Percentiles rank a stretch among this genome's conserved stretches.
These are phyloP conservation scores for Oceanodroma leucorhoa DNA, from an alignment of 2,797 vertebrate genomes.

Conservation along the genomic window DNA sequence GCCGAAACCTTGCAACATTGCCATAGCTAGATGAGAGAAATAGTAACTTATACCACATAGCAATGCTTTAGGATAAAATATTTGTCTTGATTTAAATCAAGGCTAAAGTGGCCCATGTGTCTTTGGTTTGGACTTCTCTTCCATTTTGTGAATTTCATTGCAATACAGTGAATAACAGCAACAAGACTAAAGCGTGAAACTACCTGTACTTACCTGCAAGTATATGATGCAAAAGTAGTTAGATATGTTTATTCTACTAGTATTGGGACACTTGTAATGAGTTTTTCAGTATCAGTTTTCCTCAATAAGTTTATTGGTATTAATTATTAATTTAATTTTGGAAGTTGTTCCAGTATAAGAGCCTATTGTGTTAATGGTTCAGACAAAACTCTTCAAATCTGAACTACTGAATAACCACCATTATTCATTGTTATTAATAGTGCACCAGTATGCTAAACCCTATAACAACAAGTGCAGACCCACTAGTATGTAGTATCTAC, in stretches of 20 bases:
- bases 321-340: not conserved
- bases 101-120: fast-evolving
- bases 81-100: not conserved
- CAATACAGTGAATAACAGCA: not conserved
- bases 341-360: not conserved
- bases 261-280: not conserved
- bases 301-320: not conserved
- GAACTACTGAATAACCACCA: not conserved
- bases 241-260: not conserved
- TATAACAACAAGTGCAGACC: not conserved
- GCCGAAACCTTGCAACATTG: not conserved
- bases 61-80: not conserved
- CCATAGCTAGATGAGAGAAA: not conserved
- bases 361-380: not conserved
- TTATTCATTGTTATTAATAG: not conserved
- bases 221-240: not conserved
- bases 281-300: not conserved
- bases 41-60: not conserved
- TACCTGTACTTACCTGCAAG: not conserved
- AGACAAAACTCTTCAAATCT: not conserved
- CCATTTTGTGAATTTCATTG: not conserved
- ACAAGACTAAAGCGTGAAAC: not conserved
- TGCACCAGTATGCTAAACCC: not conserved
- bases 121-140: not conserved
- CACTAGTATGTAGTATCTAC: not conserved